Conservation (phyloP, 2,113 vertebrate genomes). For the Capreolus pygargus region DNA sequence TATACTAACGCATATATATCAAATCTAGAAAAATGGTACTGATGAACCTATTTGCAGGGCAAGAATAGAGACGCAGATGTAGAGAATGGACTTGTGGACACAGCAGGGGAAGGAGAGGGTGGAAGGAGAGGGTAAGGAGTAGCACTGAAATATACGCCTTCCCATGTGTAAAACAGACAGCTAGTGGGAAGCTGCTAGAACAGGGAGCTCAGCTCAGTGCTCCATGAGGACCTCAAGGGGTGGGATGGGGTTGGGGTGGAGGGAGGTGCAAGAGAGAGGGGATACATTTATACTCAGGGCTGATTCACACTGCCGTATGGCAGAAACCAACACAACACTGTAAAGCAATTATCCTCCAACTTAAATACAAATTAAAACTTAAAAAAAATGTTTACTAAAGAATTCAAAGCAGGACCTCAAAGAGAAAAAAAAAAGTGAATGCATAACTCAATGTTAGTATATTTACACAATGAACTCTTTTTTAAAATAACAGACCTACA, state of each 20-base stretch:
- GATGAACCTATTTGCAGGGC: neutral
- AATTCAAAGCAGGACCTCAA: neutral
- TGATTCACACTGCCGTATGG: neutral
- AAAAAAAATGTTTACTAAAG: neutral
- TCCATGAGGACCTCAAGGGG: neutral
- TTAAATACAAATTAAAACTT: neutral
- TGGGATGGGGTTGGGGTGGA: neutral
- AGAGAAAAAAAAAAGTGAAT: neutral
- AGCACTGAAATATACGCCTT: neutral
- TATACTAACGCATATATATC: neutral
- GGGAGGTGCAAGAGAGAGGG: neutral
- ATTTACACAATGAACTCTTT: constrained; percentile 12
- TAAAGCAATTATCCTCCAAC: neutral
- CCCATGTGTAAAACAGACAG: neutral
- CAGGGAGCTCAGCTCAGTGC: neutral
- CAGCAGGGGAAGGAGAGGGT: neutral
- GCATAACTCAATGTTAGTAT: neutral
- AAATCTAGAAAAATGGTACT: neutral
- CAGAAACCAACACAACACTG: neutral
- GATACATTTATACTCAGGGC: neutral
- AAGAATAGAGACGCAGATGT: neutral
- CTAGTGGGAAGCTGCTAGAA: neutral
- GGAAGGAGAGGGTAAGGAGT: neutral
- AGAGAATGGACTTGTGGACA: neutral
- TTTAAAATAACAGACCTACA: neutral